Percentiles rank a stretch among this genome's conserved stretches.
These are phyloP conservation scores for Poecilia latipinna DNA, from an alignment of 2,113 vertebrate species.

Conservation along the genomic window DNA sequence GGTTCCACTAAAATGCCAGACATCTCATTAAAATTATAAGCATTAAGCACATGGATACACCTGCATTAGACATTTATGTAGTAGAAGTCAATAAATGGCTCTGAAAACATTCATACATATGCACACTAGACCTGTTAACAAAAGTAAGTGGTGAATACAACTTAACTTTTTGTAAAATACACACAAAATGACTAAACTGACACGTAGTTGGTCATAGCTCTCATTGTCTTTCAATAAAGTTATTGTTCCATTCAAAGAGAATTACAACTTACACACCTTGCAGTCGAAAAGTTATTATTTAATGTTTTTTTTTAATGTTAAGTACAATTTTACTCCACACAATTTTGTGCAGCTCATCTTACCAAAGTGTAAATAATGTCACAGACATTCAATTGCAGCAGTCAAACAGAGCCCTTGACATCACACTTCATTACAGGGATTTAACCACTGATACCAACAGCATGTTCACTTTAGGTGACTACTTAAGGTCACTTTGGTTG, in stretches of 20 bases:
- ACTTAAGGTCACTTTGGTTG: not conserved
- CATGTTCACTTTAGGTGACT: not conserved
- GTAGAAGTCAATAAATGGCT: not conserved
- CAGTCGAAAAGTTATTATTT: not conserved
- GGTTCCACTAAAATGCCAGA: conserved; percentile 3
- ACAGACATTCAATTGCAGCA: conserved; percentile 32
- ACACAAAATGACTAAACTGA: not conserved
- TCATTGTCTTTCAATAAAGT: no score
- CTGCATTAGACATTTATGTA: conserved; percentile 1
- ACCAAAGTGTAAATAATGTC: conserved; percentile 12
- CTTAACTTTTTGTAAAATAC: not conserved
- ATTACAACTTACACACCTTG: not conserved
- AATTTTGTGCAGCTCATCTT: not conserved
- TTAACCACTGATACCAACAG: not conserved
- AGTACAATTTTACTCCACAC: not conserved
- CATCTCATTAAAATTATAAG: conserved; percentile 7
- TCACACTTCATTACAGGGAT: not conserved
- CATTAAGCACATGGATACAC: conserved; percentile 23
- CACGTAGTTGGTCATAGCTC: not conserved
- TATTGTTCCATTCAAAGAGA: not conserved
- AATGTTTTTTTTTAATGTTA: not conserved
- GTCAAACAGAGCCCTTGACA: conserved; percentile 14
- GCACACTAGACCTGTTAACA: not conserved
- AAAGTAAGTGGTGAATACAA: not conserved
- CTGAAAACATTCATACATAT: not conserved